Conservation (phyloP, 2,888 invertebrate species). For the Lamellibrachia satsuma region DNA sequence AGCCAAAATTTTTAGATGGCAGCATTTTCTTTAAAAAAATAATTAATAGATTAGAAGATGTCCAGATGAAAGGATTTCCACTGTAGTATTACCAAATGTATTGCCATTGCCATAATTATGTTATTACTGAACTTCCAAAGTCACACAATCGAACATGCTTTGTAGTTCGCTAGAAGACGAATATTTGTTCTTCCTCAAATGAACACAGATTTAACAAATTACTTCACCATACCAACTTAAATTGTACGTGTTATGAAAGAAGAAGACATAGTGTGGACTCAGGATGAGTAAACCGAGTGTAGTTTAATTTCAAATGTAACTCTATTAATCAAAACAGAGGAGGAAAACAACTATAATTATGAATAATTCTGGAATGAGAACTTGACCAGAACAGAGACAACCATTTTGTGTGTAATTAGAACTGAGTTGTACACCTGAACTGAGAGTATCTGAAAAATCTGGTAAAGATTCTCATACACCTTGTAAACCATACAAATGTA, state of each 20-base stretch:
- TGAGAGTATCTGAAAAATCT: background rate
- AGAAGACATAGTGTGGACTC: background rate
- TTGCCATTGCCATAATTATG: background rate
- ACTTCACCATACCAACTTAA: background rate
- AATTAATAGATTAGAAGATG: too few species aligned
- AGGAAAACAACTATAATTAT: background rate
- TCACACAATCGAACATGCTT: background rate
- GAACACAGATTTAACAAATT: background rate
- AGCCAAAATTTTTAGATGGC: conserved; percentile 22
- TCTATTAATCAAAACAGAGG: background rate
- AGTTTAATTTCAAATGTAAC: background rate
- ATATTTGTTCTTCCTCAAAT: background rate
- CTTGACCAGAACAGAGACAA: background rate
- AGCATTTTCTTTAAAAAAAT: too few species aligned
- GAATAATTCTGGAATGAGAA: background rate
- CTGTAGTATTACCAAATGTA: background rate
- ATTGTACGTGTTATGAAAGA: background rate
- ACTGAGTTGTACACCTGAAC: background rate
- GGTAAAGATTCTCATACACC: too few species aligned
- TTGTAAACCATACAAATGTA: background rate
- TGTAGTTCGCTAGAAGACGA: background rate
- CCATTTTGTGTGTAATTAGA: background rate
- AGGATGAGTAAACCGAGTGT: background rate
- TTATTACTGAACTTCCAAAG: background rate
- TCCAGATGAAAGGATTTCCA: background rate